Evolutionary conservation across 1,140 invertebrate species (phyloP), one percentile per base, ranked within the genome.

Genomic region (Thalassaphorura encarpata): DNA sequence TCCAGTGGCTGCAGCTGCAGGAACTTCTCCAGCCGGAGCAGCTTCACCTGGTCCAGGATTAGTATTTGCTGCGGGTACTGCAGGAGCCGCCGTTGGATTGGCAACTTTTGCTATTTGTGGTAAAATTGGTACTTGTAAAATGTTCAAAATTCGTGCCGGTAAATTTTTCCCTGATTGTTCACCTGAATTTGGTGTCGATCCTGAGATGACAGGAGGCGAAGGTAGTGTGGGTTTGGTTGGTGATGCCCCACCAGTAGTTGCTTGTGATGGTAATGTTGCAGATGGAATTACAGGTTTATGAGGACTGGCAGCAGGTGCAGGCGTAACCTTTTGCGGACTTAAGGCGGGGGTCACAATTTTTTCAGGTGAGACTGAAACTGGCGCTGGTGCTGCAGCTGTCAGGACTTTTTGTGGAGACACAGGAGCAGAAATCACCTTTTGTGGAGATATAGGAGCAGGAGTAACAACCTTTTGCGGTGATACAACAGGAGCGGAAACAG

Each of bases 1-100:
- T 39, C 52, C 53, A 33, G 60, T 60, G 19, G 43, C 43, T 3
- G 68, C 65, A 56, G 67, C 21, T 18, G 23, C 52, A 42, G 36
- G 1, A n/a, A n/a, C 11, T 36, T 36, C 33, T 36, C 33, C 33
- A 36, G 11, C 33, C 33, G 11, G 33, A 36, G n/a, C 33, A 36
- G n/a, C n/a, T n/a, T n/a, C n/a, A n/a, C n/a, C n/a, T n/a, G n/a
- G n/a, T n/a, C n/a, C n/a, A n/a, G n/a, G n/a, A n/a, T n/a, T n/a
- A n/a, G n/a, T n/a, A n/a, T n/a, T n/a, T n/a, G n/a, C n/a, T n/a
- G n/a, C n/a, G n/a, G 43, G 51, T 52, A 62, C 60, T 36, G 59
- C 57, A 46, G 42, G 58, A 46, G 54, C 57, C 28, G 66, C 60
- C 27, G 57, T 56, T n/a, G 50, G 54, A 51, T 48, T 40, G 48